Evolutionary conservation across 2,888 invertebrate species (phyloP), one percentile per base, ranked within the genome.

Genomic region (Lottia gigantea): DNA sequence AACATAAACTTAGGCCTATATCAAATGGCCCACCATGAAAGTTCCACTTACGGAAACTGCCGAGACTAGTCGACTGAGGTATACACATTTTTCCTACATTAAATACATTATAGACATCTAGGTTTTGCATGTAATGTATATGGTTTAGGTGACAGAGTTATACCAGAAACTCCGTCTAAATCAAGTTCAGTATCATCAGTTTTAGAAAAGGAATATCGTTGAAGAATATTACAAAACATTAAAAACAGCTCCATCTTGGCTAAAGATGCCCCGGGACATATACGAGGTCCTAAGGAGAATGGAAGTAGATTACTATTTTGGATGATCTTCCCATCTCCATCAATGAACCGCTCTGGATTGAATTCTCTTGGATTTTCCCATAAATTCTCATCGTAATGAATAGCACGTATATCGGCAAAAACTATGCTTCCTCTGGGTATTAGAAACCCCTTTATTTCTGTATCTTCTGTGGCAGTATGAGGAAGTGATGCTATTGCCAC

Each of bases 201-300:
- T 61, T 67, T 67, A 19, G 61, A 16, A 55, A 73, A 68, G 31
- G 46, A 47, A 31, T 73, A 78, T 16, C 55, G 26, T 67, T 78
- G 78, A 19, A 82, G 45, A 46, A 82, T 45, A 16, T 68, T 71
- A 16, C 74, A 62, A 26, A 82, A 71, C 66, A 76, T 79, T 19
- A 82, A 14, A 31, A 79, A 76, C 15, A 83, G 45, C 69, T 83
- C 79, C 66, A 72, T 66, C 19, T 66, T 71, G 25, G 76, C 78
- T n/a, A 83, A 64, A 16, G 68, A 64, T 70, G 82, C 80, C 1
- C 82, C 82, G 12, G 76, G 64, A 62, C 82, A 82, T 31, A 70
- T 63, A 25, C 82, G 68, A 26, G 71, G 70, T 2, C 82, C 82
- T 61, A 71, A 19, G 6, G 79, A 75, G 66, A 73, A 81, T 14